phyloP scores from a whole-genome alignment of 2,888 invertebrate species.

The Xylocampa areola region DNA sequence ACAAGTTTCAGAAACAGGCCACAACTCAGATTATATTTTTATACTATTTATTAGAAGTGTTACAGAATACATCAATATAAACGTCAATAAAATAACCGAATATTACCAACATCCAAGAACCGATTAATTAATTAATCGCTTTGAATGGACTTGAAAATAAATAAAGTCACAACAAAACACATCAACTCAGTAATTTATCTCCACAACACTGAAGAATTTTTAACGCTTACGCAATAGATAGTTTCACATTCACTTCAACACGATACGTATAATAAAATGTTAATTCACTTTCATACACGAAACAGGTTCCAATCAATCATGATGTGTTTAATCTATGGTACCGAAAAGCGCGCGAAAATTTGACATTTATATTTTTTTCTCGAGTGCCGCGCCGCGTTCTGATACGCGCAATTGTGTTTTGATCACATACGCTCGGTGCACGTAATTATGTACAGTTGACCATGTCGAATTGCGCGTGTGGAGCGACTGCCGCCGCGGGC shows the following conservation, averaged over 20 bases:
- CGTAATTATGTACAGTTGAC: slow-evolving; percentile 86
- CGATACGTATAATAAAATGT: slow-evolving; percentile 74
- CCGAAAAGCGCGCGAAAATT: slow-evolving; percentile 70
- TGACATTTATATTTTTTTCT: slow-evolving; percentile 68
- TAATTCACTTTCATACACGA: slow-evolving; percentile 86
- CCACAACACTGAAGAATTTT: slow-evolving; percentile 69
- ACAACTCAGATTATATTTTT: slow-evolving; percentile 49
- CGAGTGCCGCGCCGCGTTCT: slow-evolving; percentile 59
- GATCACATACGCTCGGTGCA: slow-evolving; percentile 68
- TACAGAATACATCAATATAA: slow-evolving; percentile 46
- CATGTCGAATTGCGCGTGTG: slow-evolving; percentile 88
- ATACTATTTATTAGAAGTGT: slow-evolving; percentile 12
- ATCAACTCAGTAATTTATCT: slow-evolving; percentile 69
- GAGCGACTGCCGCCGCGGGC: slow-evolving; percentile 83
- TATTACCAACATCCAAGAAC: slow-evolving; percentile 32
- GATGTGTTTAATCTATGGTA: slow-evolving; percentile 60
- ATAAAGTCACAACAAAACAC: slow-evolving; percentile 56
- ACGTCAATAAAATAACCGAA: slow-evolving; percentile 21
- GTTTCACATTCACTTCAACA: slow-evolving; percentile 87
- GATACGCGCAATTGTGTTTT: slow-evolving; percentile 66
- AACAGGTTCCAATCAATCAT: slow-evolving; percentile 74
- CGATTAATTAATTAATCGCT: slow-evolving; percentile 26
- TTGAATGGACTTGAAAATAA: slow-evolving; percentile 38
- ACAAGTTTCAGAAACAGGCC: slow-evolving; percentile 62
- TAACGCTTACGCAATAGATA: slow-evolving; percentile 78